Evolutionary conservation across 2,797 vertebrate genomes (phyloP), one percentile per base, ranked within the genome.

Genomic region (Danio aesculapii): DNA sequence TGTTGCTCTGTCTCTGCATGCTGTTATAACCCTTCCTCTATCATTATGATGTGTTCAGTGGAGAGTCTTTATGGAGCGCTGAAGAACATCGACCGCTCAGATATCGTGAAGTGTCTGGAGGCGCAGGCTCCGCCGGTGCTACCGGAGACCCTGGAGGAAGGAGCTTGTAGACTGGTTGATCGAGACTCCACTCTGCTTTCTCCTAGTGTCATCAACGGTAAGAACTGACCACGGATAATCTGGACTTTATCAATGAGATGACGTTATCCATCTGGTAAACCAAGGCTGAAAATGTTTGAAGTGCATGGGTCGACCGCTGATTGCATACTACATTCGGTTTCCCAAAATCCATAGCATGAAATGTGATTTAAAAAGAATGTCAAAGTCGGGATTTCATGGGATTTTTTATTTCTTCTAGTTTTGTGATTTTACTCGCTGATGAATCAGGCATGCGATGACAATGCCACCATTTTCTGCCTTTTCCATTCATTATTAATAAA

Each of bases 151-250:
- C 89, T 93, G 75, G 97, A 95, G 79, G 95, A 96, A 0, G 95
- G 95, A 0, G 93, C 93, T 67, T 94, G 94, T 84, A 92, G 93
- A 58, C 92, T 93, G 46, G 16, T 75, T 0, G 94, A 96, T 79
- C 91, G 92, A 0, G 96, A 99, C 87, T 97, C 93, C 84, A 83
- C 95, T 74, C 93, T 96, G 4, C 92, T 98, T 67, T 98, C 97
- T 0, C 96, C 97, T 0, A 95, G 95, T 77, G 92, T 98, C 89
- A 90, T 97, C 90, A 99, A 99, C 95, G 98, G 98, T 98, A 94
- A 96, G 96, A 90, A 71, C 30, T 30, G 75, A 44, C 68, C 55
- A 13, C 72, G 2, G 50, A 13, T 13, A 53, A 10, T 11, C 41
- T 57, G 16, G n/a, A 62, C 16, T 3, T 47, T 76, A 14, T 59